Conservation (phyloP, 1,140 invertebrate genomes). For the Eriocheir sinensis region DNA sequence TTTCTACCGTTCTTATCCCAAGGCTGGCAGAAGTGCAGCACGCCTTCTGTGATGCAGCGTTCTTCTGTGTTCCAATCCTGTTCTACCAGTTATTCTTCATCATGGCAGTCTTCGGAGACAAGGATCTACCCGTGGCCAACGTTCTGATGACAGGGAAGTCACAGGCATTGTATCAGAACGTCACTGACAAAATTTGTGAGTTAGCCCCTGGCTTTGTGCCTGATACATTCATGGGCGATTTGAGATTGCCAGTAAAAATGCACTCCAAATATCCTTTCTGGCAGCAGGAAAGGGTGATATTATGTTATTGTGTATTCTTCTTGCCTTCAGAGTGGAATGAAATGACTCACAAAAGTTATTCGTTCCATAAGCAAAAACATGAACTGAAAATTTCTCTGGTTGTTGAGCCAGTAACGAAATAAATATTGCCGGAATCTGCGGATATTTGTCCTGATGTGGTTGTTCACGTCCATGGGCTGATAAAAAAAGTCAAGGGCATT, state of each 20-base stretch:
- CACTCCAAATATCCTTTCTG: slow-evolving; percentile 23
- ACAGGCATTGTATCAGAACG: slow-evolving; percentile 9
- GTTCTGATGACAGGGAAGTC: slow-evolving; percentile 43
- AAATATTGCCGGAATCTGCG: no score
- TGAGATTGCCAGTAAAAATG: slow-evolving; percentile 30
- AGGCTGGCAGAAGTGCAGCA: not conserved
- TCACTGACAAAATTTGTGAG: not conserved
- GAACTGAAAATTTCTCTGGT: no score
- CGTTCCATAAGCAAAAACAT: no score
- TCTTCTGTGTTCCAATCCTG: slow-evolving; percentile 32
- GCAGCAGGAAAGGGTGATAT: no score
- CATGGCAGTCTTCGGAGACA: slow-evolving; percentile 33
- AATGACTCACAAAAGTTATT: no score
- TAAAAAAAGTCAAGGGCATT: no score
- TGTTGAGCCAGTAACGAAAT: no score
- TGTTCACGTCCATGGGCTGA: no score
- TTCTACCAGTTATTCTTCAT: not conserved
- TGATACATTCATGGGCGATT: slow-evolving; percentile 41
- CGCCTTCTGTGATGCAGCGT: slow-evolving; percentile 10
- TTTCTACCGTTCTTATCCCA: not conserved
- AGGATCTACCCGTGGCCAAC: slow-evolving; percentile 33
- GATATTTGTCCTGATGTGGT: no score
- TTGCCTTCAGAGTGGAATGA: no score
- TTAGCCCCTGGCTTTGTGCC: slow-evolving; percentile 17
- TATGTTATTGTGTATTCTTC: no score